Evolutionary conservation across 1,140 invertebrate genomes (phyloP).

Genomic region (Coenobita brevimanus): DNA sequence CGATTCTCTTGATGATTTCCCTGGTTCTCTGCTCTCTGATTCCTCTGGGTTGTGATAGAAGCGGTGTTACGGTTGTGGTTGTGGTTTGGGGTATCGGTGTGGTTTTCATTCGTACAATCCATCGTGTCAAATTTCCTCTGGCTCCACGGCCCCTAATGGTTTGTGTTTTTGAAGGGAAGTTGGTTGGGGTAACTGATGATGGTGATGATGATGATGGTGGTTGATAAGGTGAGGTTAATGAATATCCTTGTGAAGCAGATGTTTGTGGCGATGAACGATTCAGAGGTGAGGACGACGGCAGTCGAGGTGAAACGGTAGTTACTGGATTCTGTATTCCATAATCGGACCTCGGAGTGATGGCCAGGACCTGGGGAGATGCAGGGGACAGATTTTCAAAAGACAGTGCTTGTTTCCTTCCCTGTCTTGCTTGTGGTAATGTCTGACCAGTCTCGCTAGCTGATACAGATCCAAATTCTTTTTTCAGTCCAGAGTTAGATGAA

Average conservation of each 20-base stretch:
- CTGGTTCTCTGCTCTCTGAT: neutral
- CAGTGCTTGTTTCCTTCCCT: neutral
- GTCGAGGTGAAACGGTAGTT: neutral
- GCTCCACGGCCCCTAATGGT: too few relatives aligned
- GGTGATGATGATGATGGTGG: neutral
- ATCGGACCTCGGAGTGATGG: constrained; percentile 27
- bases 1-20: neutral
- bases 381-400: neutral
- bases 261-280: neutral
- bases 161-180: neutral
- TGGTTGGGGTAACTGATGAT: neutral
- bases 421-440: too few relatives aligned
- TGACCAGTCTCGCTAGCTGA: too few relatives aligned
- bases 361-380: neutral
- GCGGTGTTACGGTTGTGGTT: too few relatives aligned
- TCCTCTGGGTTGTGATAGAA: neutral
- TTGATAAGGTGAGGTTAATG: neutral
- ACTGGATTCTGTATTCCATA: constrained; percentile 28
- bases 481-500: too few relatives aligned
- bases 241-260: neutral
- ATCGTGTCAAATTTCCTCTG: too few relatives aligned
- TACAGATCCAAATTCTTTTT: too few relatives aligned
- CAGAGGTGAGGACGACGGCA: neutral
- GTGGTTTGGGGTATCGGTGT: too few relatives aligned
- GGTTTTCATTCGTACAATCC: too few relatives aligned